Base-by-base conservation (phyloP, 1,140 invertebrate species). In the Zaprionus davidi region DNA sequence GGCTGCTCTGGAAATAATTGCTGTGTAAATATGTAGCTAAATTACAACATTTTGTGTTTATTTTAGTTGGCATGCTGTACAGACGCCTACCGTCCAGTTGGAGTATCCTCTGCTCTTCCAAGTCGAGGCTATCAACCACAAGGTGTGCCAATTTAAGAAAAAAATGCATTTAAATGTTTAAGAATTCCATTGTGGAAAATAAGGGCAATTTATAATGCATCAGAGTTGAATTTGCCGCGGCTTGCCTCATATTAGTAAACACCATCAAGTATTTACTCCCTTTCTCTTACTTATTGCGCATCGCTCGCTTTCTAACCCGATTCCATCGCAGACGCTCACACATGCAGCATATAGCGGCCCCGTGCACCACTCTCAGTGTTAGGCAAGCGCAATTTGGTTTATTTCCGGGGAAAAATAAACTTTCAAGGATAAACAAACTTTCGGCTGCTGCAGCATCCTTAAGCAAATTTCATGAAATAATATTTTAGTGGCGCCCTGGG, bases 341-440 rank as follows among this genome's bases (percentile, higher is more conserved):
- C 34, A 67, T 38, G 58, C 69, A 72, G 22, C 62, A 65, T 46
- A 76, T 62, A 60, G 3, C 22, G 59, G 49, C 34, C 58, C 49
- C 41, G 34, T 68, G 38, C 55, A 34, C 11, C 59, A 65, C 34
- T 55, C 71, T 60, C 44, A 9, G 22, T 13, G 70, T 38, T 56
- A 65, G 81, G 67, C 81, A 64, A 79, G 81, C 68, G 85, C 85
- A 90, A 90, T 90, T 90, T 90, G 88, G 79, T 90, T 90, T 90
- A 90, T 90, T 90, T 90, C 85, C 85, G 85, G 86, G 76, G 84
- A 65, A 90, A 90, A 90, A 90, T 90, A 90, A 90, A 90, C 85
- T 90, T 85, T 90, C 79, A 90, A 90, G 85, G 85, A 90, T 90
- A 90, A 90, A 86, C 79, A 90, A 90, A 90, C 81, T 90, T 90